Base-by-base conservation (phyloP, 53 echinoderm and acorn worm genomes). In the Mesocentrotus franciscanus region DNA sequence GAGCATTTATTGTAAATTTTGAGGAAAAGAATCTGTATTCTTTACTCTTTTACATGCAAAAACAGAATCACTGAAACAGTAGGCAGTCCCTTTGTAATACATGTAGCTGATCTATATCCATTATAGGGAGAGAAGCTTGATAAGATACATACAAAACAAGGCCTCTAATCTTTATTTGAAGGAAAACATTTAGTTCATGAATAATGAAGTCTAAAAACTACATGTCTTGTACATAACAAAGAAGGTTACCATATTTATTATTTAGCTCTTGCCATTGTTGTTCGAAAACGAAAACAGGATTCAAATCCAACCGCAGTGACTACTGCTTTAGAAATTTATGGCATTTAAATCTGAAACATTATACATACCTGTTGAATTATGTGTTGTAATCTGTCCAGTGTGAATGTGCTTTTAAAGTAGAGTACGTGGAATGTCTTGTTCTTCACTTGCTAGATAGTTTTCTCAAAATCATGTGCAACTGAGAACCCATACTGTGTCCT, bases 401-500 rank as follows among this genome's bases (percentile, higher is more conserved):
- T 81, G 39, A 81, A 14, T 81, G 81, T 81, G 76, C 33, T 76
- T 76, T 76, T 76, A 30, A 30, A 76, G 76, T 76, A 76, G 30
- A 30, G 33, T 76, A 76, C 33, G 30, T 76, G 14, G 76, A 78
- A 81, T 81, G 20, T 81, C 18, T 42, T 39, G 81, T 81, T 81
- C 81, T 81, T 81, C 10, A 81, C 81, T 42, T 39, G 81, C 81
- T 17, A 81, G 15, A 20, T 36, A 81, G 81, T 81, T 78, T 81
- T 33, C 33, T 42, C 36, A 29, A 81, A 81, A 81, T 36, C 17
- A 81, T 81, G 81, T 81, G 81, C 81, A 81, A 39, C 42, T 81
- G 81, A 81, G 42, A 81, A 36, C 81, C 18, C 20, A 42, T 81
- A 81, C 18, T 39, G 81, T 42, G 22, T 81, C 81, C 81, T 81